These are phyloP conservation scores for Pao palembangensis DNA, from an alignment of 2,113 vertebrate species.

Conservation along the genomic window DNA sequence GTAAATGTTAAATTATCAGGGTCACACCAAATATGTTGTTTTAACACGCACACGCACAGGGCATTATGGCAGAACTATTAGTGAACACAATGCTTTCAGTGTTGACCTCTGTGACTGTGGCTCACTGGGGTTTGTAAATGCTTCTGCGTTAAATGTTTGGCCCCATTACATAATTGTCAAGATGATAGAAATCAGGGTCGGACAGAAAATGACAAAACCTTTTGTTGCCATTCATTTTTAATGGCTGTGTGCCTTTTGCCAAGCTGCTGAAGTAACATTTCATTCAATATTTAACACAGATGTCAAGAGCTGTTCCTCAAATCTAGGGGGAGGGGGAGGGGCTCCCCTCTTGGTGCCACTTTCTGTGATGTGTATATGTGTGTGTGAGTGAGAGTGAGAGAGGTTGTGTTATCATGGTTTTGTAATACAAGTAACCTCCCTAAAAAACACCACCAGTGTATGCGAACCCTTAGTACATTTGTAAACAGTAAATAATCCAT, in stretches of 20 bases:
- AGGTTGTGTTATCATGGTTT: constrained; percentile 23
- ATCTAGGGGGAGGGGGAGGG: constrained; percentile 23
- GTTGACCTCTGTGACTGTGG: too few species aligned
- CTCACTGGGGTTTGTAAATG: too few species aligned
- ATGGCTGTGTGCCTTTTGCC: constrained; percentile 41
- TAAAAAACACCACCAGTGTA: constrained; percentile 39
- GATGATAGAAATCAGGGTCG: constrained; percentile 33
- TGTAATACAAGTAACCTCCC: constrained; percentile 20
- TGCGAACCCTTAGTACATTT: constrained; percentile 18
- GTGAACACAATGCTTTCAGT: too few species aligned
- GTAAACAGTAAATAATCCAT: constrained; percentile 55
- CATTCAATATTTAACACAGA: constrained; percentile 59
- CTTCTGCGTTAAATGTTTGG: background rate
- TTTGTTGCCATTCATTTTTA: constrained; percentile 72
- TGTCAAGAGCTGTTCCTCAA: constrained; percentile 42
- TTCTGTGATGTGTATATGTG: background rate
- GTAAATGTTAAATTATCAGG: too few species aligned
- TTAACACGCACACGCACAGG: too few species aligned
- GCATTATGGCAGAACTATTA: too few species aligned
- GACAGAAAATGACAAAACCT: constrained; percentile 45
- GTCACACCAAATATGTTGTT: too few species aligned
- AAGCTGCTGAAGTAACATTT: constrained; percentile 44
- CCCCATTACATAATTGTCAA: constrained; percentile 28
- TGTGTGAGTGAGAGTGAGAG: background rate
- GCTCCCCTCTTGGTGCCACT: constrained; percentile 32